Percentiles rank a stretch among this genome's conserved stretches.
Evolutionary conservation across 2,113 vertebrate species (phyloP).

Genomic region (Leucopsar rothschildi): DNA sequence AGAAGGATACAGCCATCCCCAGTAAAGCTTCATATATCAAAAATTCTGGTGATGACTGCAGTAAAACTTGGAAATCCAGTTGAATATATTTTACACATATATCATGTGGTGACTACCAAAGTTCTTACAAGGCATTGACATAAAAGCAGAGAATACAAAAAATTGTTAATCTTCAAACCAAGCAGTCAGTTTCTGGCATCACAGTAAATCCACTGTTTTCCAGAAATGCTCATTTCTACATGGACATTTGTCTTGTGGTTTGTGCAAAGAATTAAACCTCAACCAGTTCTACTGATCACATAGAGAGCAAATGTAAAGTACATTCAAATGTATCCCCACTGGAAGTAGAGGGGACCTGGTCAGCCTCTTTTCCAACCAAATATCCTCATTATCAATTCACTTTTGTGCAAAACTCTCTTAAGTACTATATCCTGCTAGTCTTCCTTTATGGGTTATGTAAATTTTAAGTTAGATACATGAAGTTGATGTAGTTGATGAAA

Average conservation of each 20-base stretch:
- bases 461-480: not conserved
- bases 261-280: not conserved
- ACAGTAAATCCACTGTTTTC: not conserved
- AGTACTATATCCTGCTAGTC: not conserved
- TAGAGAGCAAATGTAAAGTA: not conserved
- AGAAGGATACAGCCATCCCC: not conserved
- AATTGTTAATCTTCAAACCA: not conserved
- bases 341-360: not conserved
- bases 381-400: not conserved
- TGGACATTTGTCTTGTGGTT: not conserved
- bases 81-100: not conserved
- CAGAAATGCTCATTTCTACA: not conserved
- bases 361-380: not conserved
- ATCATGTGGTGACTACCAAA: not conserved
- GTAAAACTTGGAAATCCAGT: not conserved
- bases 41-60: not conserved
- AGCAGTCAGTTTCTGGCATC: not conserved
- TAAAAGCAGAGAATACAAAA: not conserved
- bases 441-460: not conserved
- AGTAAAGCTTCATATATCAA: not conserved
- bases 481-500: not conserved
- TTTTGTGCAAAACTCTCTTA: not conserved
- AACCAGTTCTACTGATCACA: not conserved
- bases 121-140: not conserved
- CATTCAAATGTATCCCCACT: fast-evolving